Conservation (phyloP, 1,140 invertebrate species). For the Pristionchus pacificus region DNA sequence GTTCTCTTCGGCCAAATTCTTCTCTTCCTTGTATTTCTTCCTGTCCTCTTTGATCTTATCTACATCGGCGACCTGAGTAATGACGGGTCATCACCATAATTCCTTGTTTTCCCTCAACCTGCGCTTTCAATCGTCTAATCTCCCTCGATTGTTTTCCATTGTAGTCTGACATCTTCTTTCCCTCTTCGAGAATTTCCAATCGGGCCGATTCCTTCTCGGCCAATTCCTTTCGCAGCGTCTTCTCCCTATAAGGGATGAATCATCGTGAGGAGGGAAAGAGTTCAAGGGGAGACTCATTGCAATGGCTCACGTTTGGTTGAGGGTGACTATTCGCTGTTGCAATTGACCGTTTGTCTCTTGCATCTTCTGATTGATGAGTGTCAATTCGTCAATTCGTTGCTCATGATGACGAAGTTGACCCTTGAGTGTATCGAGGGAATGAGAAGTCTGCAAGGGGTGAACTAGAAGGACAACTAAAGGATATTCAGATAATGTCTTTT, state of each 20-base stretch:
- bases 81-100: not conserved
- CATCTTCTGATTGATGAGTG: not conserved
- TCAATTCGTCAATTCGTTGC: constrained; percentile 14
- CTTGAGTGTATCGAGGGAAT: not conserved
- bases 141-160: constrained; percentile 24
- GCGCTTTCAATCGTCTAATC: constrained; percentile 15
- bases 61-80: not conserved
- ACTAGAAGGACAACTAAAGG: no score
- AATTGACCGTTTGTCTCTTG: constrained; percentile 8
- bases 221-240: constrained; percentile 14
- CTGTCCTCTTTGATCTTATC: constrained; percentile 12
- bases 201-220: constrained; percentile 13
- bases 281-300: not conserved
- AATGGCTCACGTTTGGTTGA: constrained; percentile 11
- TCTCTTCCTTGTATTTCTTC: constrained; percentile 17
- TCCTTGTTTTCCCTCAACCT: constrained; percentile 2
- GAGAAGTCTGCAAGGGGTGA: not conserved
- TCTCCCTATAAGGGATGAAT: constrained; percentile 14
- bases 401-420: constrained; percentile 10
- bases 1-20: constrained; percentile 1
- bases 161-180: constrained; percentile 26
- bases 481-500: no score
- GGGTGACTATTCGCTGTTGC: constrained; percentile 10
- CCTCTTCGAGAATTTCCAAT: constrained; percentile 21
- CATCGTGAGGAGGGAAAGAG: not conserved